These are phyloP conservation scores for Spinibarbus caldwelli DNA, from an alignment of 2,797 vertebrate species.

Conservation along the genomic window DNA sequence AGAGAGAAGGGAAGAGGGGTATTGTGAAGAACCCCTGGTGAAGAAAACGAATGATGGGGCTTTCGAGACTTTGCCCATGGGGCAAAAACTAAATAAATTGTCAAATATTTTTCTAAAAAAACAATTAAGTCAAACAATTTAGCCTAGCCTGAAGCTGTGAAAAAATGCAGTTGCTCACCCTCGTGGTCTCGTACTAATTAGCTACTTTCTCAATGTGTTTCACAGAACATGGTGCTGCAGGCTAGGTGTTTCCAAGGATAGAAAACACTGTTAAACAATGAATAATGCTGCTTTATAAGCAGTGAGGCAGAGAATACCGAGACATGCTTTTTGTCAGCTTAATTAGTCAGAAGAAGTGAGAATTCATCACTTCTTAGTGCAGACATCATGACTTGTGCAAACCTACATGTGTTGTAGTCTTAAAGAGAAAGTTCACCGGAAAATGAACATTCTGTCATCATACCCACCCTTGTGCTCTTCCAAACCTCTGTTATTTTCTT, in stretches of 20 bases:
- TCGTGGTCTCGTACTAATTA: constrained; percentile 39
- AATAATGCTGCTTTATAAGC: constrained; percentile 33
- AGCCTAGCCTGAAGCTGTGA: constrained; percentile 11
- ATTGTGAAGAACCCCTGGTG: constrained; percentile 26
- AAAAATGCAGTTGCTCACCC: constrained; percentile 18
- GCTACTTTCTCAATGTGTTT: constrained; percentile 35
- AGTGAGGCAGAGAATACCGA: constrained; percentile 8
- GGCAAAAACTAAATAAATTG: constrained; percentile 30
- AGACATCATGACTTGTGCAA: not conserved
- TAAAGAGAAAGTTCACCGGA: not conserved
- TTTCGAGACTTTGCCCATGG: constrained; percentile 27
- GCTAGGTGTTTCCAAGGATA: constrained; percentile 40
- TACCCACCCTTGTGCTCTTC: not conserved
- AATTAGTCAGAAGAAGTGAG: constrained; percentile 8
- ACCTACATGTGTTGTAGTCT: not conserved
- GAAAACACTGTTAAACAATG: constrained; percentile 28
- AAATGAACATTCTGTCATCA: not conserved
- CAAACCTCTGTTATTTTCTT: not conserved
- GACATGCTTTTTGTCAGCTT: constrained; percentile 14
- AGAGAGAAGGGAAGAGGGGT: constrained; percentile 31
- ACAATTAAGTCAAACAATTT: constrained; percentile 29
- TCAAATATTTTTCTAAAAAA: constrained; percentile 23
- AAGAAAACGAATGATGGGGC: constrained; percentile 51
- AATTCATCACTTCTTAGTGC: constrained; percentile 10
- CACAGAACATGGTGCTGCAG: constrained; percentile 25